phyloP scores from a whole-genome alignment of 30 jellyfish, hydroid and myxozoan species.

The Turritopsis rubra region DNA sequence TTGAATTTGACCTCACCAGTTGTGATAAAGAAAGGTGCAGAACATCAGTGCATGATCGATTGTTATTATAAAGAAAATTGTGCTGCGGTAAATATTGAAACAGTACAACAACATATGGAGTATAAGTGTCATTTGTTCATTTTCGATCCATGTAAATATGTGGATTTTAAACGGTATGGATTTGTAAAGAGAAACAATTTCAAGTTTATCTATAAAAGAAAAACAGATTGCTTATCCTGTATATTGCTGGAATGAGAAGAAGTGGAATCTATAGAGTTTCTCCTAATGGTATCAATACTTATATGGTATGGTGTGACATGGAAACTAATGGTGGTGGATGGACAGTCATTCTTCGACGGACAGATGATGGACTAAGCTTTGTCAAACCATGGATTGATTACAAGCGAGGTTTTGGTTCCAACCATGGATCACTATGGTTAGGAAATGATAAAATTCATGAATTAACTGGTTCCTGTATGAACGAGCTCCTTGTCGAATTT shows the following conservation, averaged over 20 bases:
- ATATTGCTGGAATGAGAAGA: background rate
- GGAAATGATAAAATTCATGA: background rate
- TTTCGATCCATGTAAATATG: background rate
- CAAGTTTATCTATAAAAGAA: background rate
- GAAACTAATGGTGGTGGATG: constrained; percentile 92
- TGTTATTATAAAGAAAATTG: background rate
- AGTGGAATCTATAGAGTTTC: constrained; percentile 53
- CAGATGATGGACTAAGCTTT: background rate
- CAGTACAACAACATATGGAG: background rate
- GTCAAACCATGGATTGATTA: background rate
- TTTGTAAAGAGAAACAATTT: background rate
- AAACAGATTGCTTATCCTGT: background rate
- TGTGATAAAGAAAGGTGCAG: background rate
- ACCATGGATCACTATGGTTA: background rate
- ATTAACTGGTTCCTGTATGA: background rate
- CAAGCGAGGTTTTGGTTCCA: background rate
- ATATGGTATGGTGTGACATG: constrained; percentile 79
- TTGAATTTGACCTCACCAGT: background rate
- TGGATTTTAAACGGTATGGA: background rate
- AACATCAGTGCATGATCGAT: background rate
- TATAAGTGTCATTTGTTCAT: background rate
- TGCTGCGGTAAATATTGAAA: background rate
- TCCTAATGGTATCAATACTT: constrained; percentile 24
- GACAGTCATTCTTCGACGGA: constrained; percentile 47
- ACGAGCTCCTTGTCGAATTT: background rate